Base-by-base conservation (phyloP, 37 sponge, comb jelly and placozoan genomes). In the Cladorhizidae sp. region DNA sequence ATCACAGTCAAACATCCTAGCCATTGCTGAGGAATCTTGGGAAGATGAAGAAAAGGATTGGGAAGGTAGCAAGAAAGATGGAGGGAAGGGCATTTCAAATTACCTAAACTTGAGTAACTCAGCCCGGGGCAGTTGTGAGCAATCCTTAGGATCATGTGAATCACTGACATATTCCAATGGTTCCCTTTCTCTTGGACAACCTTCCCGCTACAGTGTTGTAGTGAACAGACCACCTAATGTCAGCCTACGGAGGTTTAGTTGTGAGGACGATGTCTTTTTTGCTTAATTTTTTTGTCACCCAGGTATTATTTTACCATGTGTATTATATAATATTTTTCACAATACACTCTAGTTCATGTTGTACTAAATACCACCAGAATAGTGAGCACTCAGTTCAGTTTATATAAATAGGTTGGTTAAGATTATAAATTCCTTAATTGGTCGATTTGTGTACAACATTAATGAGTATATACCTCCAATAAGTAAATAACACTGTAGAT, bases 261-360 rank as follows among this genome's bases (percentile, higher is more conserved):
- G 32, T 32, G 67, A 65, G 32, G 67, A 65, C 32, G 67, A 65
- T 65, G 67, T 65, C 5, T 65, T 65, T 65, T 12, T 65, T 32
- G 9, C 32, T 17, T 65, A n/a, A n/a, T n/a, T n/a, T n/a, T n/a
- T n/a, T n/a, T n/a, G n/a, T n/a, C n/a, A n/a, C n/a, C n/a, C n/a
- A n/a, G n/a, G n/a, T n/a, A n/a, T n/a, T n/a, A n/a, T n/a, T n/a
- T n/a, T n/a, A n/a, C n/a, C n/a, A n/a, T n/a, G n/a, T n/a, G n/a
- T n/a, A n/a, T n/a, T n/a, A n/a, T n/a, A n/a, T n/a, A n/a, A n/a
- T n/a, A n/a, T n/a, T n/a, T n/a, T n/a, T n/a, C n/a, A n/a, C n/a
- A n/a, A n/a, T n/a, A n/a, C n/a, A n/a, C n/a, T n/a, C n/a, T n/a
- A n/a, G n/a, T n/a, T n/a, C n/a, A n/a, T n/a, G n/a, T n/a, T n/a